Base-by-base conservation (phyloP, 2,888 invertebrate species). In the Tetropium fuscum region DNA sequence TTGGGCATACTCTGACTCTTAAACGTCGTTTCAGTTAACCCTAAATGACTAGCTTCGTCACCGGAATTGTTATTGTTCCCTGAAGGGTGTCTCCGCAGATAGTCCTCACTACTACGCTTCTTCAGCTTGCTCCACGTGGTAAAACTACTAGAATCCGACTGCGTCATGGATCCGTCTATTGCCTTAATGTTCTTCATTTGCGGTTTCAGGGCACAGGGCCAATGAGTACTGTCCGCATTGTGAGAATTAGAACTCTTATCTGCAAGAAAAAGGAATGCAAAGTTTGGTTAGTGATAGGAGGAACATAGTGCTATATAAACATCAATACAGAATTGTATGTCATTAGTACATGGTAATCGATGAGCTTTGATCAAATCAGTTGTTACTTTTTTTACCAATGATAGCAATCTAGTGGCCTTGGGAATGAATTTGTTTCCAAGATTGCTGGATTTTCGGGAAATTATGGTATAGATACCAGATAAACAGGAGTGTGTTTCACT, bases 51-150 rank as follows among this genome's bases (percentile, higher is more conserved):
- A 77, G 85, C 85, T 67, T 84, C 82, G 78, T 83, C 78, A 75
- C 77, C 81, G 78, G 86, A 81, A 79, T 84, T 74, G 82, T 84
- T 83, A 79, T 87, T 85, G 81, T 85, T 80, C 4, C 78, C 92
- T 56, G 92, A 91, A 51, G 92, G 91, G 83, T 91, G 91, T 77
- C 92, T 88, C 76, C 87, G 84, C 74, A 89, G 82, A 70, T 87
- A 87, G 57, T 79, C 78, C 71, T 89, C 87, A 80, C 85, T 86
- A 74, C 86, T 87, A 76, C 89, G 88, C 79, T 89, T 88, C 83
- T 91, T 91, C 76, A 94, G 84, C 80, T 93, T 93, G 82, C 93
- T 93, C 92, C 94, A 94, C 38, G 94, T 93, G 68, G 94, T 94
- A 82, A 93, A 91, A 58, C 78, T 79, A 71, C 92, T 92, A 75